phyloP scores from a whole-genome alignment of 2,888 invertebrate genomes.

The Dugesia japonica region DNA sequence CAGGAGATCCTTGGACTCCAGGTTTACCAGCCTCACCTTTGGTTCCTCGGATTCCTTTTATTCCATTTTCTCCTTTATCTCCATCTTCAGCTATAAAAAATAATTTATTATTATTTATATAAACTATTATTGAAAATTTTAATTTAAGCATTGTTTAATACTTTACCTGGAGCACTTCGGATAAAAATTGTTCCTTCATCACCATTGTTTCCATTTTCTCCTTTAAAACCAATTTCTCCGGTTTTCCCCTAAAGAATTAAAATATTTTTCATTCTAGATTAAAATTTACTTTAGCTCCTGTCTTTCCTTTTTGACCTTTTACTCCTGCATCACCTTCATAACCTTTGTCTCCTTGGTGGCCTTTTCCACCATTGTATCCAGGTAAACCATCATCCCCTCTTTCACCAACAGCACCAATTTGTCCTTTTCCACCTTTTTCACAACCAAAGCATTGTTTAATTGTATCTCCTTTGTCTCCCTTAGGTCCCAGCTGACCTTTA shows the following conservation, averaged over 20 bases:
- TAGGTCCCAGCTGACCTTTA: not conserved
- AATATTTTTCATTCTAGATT: not conserved
- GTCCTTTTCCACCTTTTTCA: not conserved
- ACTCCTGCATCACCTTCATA: not conserved
- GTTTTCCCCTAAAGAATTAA: not conserved
- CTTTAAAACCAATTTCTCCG: not conserved
- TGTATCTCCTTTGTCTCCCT: constrained; percentile 12
- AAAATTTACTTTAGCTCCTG: not conserved
- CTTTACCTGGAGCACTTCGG: not conserved
- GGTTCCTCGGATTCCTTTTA: not conserved
- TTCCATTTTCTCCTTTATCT: not conserved
- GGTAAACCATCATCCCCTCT: constrained; percentile 22
- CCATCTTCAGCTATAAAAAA: not conserved
- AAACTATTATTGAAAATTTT: not conserved
- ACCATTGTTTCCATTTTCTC: not conserved
- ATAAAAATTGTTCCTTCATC: not conserved
- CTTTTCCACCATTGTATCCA: not conserved
- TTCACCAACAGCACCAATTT: not conserved
- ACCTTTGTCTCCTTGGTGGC: not conserved
- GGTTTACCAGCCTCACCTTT: not conserved
- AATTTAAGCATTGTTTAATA: no score
- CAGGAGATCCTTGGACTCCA: not conserved
- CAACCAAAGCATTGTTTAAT: not conserved
- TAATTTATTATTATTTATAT: not conserved
- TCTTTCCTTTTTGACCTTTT: not conserved